phyloP scores from a whole-genome alignment of 2,113 vertebrate genomes.

The Pelecanoides urinatrix region DNA sequence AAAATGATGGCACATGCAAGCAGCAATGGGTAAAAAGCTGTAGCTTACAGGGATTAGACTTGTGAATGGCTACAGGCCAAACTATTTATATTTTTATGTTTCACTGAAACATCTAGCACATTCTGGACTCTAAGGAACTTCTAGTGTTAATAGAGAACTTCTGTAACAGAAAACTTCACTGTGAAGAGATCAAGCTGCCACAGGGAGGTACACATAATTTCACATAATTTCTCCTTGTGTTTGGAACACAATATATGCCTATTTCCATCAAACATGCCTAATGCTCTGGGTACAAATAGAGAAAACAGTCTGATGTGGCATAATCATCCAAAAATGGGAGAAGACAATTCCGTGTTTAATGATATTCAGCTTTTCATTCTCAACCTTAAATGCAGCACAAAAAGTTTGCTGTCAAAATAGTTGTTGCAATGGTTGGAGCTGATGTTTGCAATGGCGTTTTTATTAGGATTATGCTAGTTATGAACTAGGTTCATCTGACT shows the following conservation, averaged over 20 bases:
- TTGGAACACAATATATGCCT: not conserved
- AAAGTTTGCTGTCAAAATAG: not conserved
- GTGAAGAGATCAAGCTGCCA: not conserved
- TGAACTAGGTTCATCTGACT: not conserved
- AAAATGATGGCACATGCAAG: accelerated
- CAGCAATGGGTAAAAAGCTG: not conserved
- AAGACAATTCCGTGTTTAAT: not conserved
- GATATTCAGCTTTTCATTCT: not conserved
- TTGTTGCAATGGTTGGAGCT: not conserved
- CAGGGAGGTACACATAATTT: not conserved
- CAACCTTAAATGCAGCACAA: not conserved
- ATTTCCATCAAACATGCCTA: not conserved
- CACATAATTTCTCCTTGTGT: not conserved
- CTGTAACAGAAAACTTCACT: not conserved
- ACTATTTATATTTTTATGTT: not conserved
- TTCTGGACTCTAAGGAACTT: not conserved
- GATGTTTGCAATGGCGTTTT: not conserved
- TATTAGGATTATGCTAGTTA: not conserved
- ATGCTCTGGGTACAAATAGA: not conserved
- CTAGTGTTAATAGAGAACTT: not conserved
- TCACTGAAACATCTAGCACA: accelerated
- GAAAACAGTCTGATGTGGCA: not conserved
- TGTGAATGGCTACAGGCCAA: no score
- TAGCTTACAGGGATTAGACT: not conserved
- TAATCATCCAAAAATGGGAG: not conserved